Percentiles rank a stretch among this genome's conserved stretches.
Evolutionary conservation across 2,797 vertebrate genomes (phyloP).

Genomic region (Halcyon chelicuti): DNA sequence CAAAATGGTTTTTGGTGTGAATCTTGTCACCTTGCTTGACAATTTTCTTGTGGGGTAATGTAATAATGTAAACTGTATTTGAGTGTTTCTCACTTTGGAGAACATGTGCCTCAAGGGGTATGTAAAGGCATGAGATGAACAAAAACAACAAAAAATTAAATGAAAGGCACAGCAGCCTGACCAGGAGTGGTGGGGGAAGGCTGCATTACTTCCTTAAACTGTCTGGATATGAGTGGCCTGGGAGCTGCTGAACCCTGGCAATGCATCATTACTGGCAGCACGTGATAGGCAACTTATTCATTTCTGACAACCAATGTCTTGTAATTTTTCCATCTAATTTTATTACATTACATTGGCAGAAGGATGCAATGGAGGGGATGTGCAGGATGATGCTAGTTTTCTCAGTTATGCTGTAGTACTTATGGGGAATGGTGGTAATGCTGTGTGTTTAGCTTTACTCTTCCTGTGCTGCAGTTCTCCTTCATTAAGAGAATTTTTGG

Average conservation of each 20-base stretch:
- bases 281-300: neutral
- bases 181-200: rapidly evolving
- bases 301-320: neutral
- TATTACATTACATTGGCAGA: neutral
- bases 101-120: constrained; percentile 31
- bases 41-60: constrained; percentile 42
- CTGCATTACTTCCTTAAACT: neutral
- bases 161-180: neutral
- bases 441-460: neutral
- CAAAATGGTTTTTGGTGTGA: constrained; percentile 57
- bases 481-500: neutral
- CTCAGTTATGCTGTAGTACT: neutral
- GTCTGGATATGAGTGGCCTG: neutral
- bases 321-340: neutral
- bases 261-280: neutral
- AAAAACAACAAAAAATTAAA: neutral
- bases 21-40: constrained; percentile 65
- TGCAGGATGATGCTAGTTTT: neutral
- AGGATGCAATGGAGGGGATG: neutral
- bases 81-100: constrained; percentile 45
- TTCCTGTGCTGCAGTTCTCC: neutral
- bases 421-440: neutral
- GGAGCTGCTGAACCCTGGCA: neutral
- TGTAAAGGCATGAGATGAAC: neutral
- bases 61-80: constrained; percentile 56